A percentile compares a stretch with the other conserved stretches of the same genome.
phyloP scores from a whole-genome alignment of 2,797 vertebrate species.

The Calcarius lapponicus region DNA sequence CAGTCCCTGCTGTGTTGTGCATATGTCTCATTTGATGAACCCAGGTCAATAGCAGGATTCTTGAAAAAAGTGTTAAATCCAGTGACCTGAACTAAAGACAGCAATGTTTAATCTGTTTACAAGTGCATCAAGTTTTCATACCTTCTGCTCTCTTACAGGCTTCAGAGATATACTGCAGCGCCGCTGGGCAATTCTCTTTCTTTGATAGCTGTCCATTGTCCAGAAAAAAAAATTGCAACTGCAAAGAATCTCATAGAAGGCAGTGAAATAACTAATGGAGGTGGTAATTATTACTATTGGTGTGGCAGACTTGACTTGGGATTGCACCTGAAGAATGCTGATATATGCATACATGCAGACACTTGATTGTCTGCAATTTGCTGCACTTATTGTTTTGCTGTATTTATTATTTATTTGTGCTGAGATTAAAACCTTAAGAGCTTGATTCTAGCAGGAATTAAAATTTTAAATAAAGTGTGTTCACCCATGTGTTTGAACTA shows the following conservation, averaged over 20 bases:
- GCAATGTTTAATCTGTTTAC: background rate
- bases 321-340: background rate
- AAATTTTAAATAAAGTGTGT: background rate
- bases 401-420: background rate
- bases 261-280: background rate
- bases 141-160: background rate
- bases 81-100: slow-evolving; percentile 1
- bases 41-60: background rate
- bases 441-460: background rate
- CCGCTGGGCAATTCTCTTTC: background rate
- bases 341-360: background rate
- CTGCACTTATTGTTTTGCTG: background rate
- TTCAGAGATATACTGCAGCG: background rate
- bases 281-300: background rate
- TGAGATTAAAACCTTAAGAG: background rate
- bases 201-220: background rate
- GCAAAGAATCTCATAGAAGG: background rate
- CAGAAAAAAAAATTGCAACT: background rate
- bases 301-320: background rate
- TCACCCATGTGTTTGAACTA: background rate
- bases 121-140: background rate
- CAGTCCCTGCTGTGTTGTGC: slow-evolving; percentile 25
- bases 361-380: background rate
- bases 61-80: background rate
- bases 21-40: slow-evolving; percentile 31